A percentile compares a stretch with the other conserved stretches of the same genome.
These are phyloP conservation scores for Stratiomys singularior DNA, from an alignment of 2,888 invertebrate genomes.

Conservation along the genomic window DNA sequence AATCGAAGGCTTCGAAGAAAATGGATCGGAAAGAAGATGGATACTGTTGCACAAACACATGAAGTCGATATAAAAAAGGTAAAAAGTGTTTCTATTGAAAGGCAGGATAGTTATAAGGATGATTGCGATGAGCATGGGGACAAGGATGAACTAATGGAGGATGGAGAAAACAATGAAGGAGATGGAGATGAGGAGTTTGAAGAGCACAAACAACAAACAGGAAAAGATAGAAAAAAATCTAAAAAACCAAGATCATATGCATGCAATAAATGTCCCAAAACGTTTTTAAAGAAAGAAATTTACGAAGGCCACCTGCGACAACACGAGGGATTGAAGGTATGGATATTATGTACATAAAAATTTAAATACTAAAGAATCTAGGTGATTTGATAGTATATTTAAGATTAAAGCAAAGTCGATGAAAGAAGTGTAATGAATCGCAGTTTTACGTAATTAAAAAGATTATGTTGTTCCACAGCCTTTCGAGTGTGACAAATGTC, in stretches of 20 bases:
- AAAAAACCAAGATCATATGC: constrained; percentile 11
- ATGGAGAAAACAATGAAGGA: no score
- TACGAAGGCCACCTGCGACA: constrained; percentile 49
- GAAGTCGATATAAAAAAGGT: no score
- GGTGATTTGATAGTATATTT: no score
- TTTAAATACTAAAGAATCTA: background rate
- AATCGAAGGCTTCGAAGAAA: no score
- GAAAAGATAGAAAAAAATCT: background rate
- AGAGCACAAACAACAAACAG: background rate
- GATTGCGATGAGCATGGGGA: no score
- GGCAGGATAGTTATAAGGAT: no score
- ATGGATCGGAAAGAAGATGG: background rate
- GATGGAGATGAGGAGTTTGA: no score
- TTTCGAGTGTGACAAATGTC: constrained; percentile 35
- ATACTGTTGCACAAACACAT: background rate
- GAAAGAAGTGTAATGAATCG: no score
- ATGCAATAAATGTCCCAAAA: constrained; percentile 47
- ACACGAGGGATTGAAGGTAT: constrained; percentile 51
- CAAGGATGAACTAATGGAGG: no score
- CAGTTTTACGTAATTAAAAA: no score
- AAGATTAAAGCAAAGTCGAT: no score
- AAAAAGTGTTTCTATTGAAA: background rate
- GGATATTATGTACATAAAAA: background rate
- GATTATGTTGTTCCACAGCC: no score
- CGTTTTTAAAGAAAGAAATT: constrained; percentile 45